Evolutionary conservation across 2,888 invertebrate species (phyloP).

Genomic region (Ligdia adustata): DNA sequence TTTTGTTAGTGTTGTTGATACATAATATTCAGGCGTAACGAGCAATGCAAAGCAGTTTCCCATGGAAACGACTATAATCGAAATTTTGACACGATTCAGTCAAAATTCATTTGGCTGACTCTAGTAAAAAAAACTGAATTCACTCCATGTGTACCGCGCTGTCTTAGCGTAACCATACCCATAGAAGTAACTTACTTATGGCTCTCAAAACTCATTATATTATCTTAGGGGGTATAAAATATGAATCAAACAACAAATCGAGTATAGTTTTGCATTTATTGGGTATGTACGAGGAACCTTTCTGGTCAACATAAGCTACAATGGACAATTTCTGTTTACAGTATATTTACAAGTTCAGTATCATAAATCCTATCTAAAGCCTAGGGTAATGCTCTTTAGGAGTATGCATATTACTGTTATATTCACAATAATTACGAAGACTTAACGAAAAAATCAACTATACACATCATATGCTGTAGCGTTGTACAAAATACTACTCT

Average conservation of each 20-base stretch:
- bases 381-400: constrained; percentile 69
- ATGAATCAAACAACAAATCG: constrained; percentile 51
- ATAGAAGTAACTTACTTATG: too few relatives aligned
- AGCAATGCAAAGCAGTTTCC: too few relatives aligned
- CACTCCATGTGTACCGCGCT: too few relatives aligned
- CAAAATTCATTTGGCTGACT: too few relatives aligned
- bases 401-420: constrained; percentile 71
- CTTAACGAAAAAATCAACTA: constrained; percentile 71
- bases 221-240: too few relatives aligned
- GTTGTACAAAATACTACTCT: constrained; percentile 79
- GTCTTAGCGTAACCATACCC: too few relatives aligned
- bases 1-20: too few relatives aligned
- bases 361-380: constrained; percentile 72
- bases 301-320: constrained; percentile 84
- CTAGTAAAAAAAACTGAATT: too few relatives aligned
- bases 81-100: too few relatives aligned
- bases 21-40: too few relatives aligned
- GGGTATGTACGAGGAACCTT: constrained; percentile 84
- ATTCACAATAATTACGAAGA: constrained; percentile 80
- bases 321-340: constrained; percentile 80
- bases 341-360: constrained; percentile 82
- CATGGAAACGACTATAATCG: too few relatives aligned
- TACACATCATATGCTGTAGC: constrained; percentile 71
- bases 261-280: constrained; percentile 83
- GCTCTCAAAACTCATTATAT: too few relatives aligned